Evolutionary conservation across 2,888 invertebrate genomes (phyloP), one percentile per base, ranked within the genome.

Genomic region (Patella caerulea): DNA sequence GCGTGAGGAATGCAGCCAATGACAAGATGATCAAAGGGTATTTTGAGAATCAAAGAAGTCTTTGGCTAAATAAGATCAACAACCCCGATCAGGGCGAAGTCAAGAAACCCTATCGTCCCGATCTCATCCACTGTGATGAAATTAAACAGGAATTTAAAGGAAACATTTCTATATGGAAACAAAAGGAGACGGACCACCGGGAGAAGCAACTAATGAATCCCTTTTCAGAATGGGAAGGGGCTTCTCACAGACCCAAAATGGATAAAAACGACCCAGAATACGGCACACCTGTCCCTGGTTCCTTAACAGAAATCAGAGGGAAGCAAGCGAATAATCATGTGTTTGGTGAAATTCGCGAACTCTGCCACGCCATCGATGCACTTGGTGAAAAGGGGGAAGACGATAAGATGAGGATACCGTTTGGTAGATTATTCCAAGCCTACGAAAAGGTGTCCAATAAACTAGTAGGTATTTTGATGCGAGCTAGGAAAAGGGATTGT

Each of bases 391-490:
- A 93, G 73, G 92, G 93, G 12, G 93, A 94, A 78, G 94, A 95
- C 87, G 94, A 94, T 71, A 93, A 94, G 3, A 93, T 93, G 14
- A 94, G 94, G 17, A 97, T 98, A 86, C 94, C 94, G 69, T 99
- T 99, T 88, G 97, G 98, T 52, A 95, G 78, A 29, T 78, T 92
- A n/a, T 94, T 94, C 79, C 94, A 96, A 95, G 95, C 97, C 89
- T 98, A 98, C 93, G 97, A 96, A 29, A 94, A 95, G 78, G 97
- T 98, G 87, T 96, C 96, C 74, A 96, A 97, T 92, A 98, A 99
- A 93, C 94, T 98, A 52, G 99, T 99, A 9, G 99, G 99, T 2
- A 94, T 98, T 84, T 93, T 99, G 74, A 92, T 99, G 81, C 93
- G 99, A 82, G 98, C 98, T 0, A 94, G 99, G 82, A 98, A 98